Evolutionary conservation across 1,140 invertebrate genomes (phyloP).

Genomic region (Scaptomyza montana): DNA sequence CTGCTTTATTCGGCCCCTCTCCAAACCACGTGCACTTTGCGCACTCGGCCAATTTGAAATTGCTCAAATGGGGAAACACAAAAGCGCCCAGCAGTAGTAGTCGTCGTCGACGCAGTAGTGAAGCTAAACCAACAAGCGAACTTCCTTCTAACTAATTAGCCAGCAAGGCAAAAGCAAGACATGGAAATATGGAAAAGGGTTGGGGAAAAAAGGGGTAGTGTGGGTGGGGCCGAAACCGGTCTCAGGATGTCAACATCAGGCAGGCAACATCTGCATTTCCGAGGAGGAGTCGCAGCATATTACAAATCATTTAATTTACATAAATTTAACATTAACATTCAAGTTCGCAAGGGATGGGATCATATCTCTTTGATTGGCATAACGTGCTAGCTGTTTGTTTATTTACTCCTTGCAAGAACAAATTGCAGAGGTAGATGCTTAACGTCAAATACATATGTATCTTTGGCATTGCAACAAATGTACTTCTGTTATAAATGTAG

Average conservation of each 20-base stretch:
- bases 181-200: not conserved
- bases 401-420: slow-evolving; percentile 23
- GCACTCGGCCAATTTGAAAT: slow-evolving; percentile 47
- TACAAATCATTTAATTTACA: slow-evolving; percentile 60
- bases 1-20: not conserved
- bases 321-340: slow-evolving; percentile 56
- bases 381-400: slow-evolving; percentile 42
- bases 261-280: slow-evolving; percentile 48
- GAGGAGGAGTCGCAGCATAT: slow-evolving; percentile 40
- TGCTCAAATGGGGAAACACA: slow-evolving; percentile 41
- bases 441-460: no score
- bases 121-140: slow-evolving; percentile 50
- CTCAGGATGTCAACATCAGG: slow-evolving; percentile 42
- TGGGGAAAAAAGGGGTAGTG: no score
- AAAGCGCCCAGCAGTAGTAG: slow-evolving; percentile 7
- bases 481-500: not conserved
- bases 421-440: no score
- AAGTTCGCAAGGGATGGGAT: slow-evolving; percentile 1
- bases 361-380: slow-evolving; percentile 40
- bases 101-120: slow-evolving; percentile 2
- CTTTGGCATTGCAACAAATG: slow-evolving; percentile 5
- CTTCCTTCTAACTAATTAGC: slow-evolving; percentile 57
- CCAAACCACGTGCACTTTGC: slow-evolving; percentile 22
- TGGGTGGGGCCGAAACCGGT: not conserved
- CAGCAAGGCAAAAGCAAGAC: slow-evolving; percentile 10